Percentiles rank a stretch among this genome's conserved stretches.
These are phyloP conservation scores for Cinara cedri DNA, from an alignment of 2,888 invertebrate species.

Conservation along the genomic window DNA sequence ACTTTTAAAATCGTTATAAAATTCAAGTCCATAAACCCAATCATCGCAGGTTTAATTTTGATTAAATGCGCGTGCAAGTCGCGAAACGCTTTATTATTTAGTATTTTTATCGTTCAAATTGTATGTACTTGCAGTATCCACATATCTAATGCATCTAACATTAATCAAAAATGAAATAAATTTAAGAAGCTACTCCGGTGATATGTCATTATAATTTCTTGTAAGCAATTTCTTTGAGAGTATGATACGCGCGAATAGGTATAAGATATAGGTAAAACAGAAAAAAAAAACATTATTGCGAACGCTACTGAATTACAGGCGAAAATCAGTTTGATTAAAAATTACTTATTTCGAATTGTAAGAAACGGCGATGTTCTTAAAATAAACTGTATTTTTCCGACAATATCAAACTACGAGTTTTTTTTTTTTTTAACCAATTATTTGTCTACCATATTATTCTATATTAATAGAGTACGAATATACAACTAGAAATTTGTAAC, in stretches of 20 bases:
- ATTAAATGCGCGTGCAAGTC: slow-evolving; percentile 16
- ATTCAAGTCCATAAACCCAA: slow-evolving; percentile 16
- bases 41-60: slow-evolving; percentile 5
- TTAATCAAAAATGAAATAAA: slow-evolving; percentile 11
- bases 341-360: not conserved
- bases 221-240: not conserved
- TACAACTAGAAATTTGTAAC: too few species aligned
- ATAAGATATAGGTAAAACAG: not conserved
- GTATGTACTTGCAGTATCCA: too few species aligned
- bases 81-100: slow-evolving; percentile 28
- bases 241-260: not conserved
- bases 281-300: not conserved
- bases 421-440: too few species aligned
- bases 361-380: too few species aligned
- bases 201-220: not conserved
- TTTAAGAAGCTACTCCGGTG: not conserved
- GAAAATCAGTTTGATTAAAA: slow-evolving; percentile 14
- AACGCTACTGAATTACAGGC: slow-evolving; percentile 25
- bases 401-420: too few species aligned
- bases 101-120: slow-evolving; percentile 12
- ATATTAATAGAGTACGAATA: too few species aligned
- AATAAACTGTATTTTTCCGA: too few species aligned
- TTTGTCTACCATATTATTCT: too few species aligned
- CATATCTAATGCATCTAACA: too few species aligned
- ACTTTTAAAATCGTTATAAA: too few species aligned